Percentiles rank a stretch among this genome's conserved stretches.
phyloP scores from a whole-genome alignment of 2,113 vertebrate genomes.

The human region DNA sequence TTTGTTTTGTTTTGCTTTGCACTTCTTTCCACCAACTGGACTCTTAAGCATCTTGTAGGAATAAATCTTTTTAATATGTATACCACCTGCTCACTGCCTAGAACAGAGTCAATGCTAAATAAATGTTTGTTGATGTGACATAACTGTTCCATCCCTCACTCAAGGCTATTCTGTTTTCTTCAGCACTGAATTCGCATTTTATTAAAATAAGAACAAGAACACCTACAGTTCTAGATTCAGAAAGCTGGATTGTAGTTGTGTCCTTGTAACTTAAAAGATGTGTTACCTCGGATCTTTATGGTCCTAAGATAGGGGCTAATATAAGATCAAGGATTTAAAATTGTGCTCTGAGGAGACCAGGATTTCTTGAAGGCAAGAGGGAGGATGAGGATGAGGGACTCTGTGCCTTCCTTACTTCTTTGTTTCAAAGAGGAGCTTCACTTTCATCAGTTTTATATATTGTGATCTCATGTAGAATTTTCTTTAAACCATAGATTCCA shows the following conservation, averaged over 20 bases:
- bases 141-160: neutral
- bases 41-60: neutral
- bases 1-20: neutral
- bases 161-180: constrained; percentile 51
- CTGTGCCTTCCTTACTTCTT: neutral
- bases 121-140: neutral
- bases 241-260: neutral
- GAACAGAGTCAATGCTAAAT: neutral
- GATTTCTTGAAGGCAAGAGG: neutral
- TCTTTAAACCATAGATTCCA: constrained; percentile 56
- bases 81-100: neutral
- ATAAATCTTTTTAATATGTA: neutral
- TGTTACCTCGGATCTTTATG: constrained; percentile 35
- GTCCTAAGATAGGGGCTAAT: neutral
- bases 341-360: constrained; percentile 16
- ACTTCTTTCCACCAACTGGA: neutral
- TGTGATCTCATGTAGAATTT: constrained; percentile 55
- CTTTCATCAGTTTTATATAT: constrained; percentile 50
- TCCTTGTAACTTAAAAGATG: constrained; percentile 36
- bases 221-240: neutral
- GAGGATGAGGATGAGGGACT: neutral
- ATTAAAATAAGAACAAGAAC: constrained; percentile 8
- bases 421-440: constrained; percentile 50
- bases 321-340: constrained; percentile 35
- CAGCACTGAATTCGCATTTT: constrained; percentile 12